A percentile compares a stretch with the other conserved stretches of the same genome.
phyloP scores from a whole-genome alignment of 2,888 invertebrate species.

The Artemia sinica region DNA sequence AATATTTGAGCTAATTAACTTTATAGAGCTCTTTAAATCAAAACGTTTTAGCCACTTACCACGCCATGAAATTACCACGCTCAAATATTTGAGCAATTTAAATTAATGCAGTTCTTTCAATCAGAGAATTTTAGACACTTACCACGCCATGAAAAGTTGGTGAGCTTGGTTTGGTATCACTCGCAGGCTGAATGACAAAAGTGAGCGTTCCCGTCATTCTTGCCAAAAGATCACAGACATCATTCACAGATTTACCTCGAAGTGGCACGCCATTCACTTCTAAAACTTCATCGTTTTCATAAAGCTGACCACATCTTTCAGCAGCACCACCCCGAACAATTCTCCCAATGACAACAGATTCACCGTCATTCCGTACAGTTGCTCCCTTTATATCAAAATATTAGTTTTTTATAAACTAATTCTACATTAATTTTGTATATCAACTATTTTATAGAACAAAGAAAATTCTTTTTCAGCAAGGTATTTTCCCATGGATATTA shows the following conservation, averaged over 20 bases:
- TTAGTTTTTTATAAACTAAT: background rate
- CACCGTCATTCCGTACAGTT: conserved; percentile 69
- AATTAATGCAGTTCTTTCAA: too few species aligned
- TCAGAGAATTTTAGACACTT: conserved; percentile 23
- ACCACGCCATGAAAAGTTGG: conserved; percentile 28
- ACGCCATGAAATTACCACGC: too few species aligned
- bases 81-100: too few species aligned
- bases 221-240: conserved; percentile 87
- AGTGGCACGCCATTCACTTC: conserved; percentile 90
- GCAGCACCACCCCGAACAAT: conserved; percentile 93
- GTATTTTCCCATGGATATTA: too few species aligned
- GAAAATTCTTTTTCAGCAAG: too few species aligned
- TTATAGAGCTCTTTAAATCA: too few species aligned
- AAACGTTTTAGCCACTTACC: too few species aligned
- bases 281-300: conserved; percentile 90
- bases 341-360: conserved; percentile 84
- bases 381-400: conserved; percentile 37
- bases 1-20: too few species aligned
- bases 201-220: conserved; percentile 81
- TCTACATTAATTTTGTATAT: too few species aligned
- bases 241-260: conserved; percentile 90
- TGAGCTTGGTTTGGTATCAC: conserved; percentile 33
- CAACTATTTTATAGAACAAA: too few species aligned
- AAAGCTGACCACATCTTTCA: conserved; percentile 80
- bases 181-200: conserved; percentile 67